phyloP scores from a whole-genome alignment of 2,113 vertebrate species.

The Archilochus colubris region DNA sequence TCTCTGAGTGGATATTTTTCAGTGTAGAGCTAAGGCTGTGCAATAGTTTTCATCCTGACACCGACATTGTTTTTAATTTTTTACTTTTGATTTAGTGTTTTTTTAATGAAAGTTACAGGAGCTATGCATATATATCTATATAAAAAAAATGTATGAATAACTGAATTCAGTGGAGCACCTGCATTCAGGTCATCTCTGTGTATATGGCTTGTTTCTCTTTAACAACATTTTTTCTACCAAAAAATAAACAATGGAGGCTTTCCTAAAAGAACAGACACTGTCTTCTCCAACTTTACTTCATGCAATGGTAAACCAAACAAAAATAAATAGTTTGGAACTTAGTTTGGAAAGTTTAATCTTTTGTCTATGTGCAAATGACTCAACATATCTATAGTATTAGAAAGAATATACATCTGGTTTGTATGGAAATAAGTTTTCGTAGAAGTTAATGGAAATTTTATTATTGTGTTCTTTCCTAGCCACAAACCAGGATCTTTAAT shows the following conservation, averaged over 20 bases:
- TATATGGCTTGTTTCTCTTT: not conserved
- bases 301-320: not conserved
- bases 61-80: not conserved
- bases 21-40: not conserved
- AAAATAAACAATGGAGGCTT: not conserved
- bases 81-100: not conserved
- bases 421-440: not conserved
- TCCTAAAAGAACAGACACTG: not conserved
- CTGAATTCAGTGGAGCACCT: not conserved
- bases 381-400: not conserved
- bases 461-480: not conserved
- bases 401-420: not conserved
- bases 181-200: not conserved
- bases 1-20: not conserved
- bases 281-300: not conserved
- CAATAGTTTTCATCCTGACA: not conserved
- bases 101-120: not conserved
- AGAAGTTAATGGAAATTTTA: not conserved
- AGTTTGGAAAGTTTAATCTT: not conserved
- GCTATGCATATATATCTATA: not conserved
- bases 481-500: slow-evolving; percentile 8
- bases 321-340: not conserved
- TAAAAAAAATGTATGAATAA: not conserved
- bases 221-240: not conserved
- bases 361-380: not conserved